phyloP scores from a whole-genome alignment of 2,113 vertebrate genomes.

The Engystomops pustulosus region DNA sequence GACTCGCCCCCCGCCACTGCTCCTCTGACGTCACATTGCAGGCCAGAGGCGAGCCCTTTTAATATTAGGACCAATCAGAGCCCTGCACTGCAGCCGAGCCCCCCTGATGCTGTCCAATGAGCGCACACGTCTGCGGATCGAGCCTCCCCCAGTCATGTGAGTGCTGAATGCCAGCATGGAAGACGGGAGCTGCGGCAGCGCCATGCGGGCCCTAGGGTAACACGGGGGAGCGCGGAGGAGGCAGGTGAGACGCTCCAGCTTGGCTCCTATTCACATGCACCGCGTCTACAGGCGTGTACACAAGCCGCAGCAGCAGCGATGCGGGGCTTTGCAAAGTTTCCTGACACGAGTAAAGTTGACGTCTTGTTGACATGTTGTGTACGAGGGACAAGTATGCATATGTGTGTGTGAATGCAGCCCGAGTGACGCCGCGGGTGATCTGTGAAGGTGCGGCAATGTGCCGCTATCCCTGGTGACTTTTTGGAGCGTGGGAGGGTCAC shows the following conservation, averaged over 20 bases:
- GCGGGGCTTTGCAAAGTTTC: not conserved
- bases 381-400: not conserved
- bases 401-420: too few relatives aligned
- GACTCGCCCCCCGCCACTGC: not conserved
- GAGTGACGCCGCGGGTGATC: too few relatives aligned
- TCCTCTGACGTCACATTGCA: slow-evolving; percentile 59
- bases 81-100: slow-evolving; percentile 67
- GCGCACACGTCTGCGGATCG: slow-evolving; percentile 36
- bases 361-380: slow-evolving; percentile 24
- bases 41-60: slow-evolving; percentile 59
- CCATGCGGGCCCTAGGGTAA: slow-evolving; percentile 54
- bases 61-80: slow-evolving; percentile 69
- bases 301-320: too few relatives aligned
- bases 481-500: too few relatives aligned
- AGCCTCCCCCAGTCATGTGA: slow-evolving; percentile 74
- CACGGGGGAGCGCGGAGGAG: not conserved
- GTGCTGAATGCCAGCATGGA: slow-evolving; percentile 80
- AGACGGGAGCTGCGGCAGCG: slow-evolving; percentile 60
- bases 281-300: not conserved
- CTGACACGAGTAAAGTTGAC: not conserved
- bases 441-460: too few relatives aligned
- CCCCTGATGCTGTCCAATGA: slow-evolving; percentile 62
- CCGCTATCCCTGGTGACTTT: too few relatives aligned
- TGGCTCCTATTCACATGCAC: too few relatives aligned
- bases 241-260: not conserved